phyloP scores from a whole-genome alignment of 2,113 vertebrate genomes.

The Hippopotamus amphibius region DNA sequence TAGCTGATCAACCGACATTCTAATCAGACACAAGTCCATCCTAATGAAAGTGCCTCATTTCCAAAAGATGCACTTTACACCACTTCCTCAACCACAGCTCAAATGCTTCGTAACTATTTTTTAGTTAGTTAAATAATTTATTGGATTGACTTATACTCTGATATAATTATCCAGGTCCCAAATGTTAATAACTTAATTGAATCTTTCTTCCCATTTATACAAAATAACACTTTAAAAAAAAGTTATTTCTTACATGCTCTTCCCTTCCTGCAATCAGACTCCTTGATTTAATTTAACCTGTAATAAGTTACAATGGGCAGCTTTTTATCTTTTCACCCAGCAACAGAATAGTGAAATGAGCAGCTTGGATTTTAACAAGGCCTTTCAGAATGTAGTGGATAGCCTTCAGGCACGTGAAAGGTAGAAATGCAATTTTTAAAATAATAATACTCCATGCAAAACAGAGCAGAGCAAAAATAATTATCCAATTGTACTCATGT shows the following conservation, averaged over 20 bases:
- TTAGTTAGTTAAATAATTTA: conserved; percentile 90
- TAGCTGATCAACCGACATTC: conserved; percentile 89
- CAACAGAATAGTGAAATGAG: conserved; percentile 87
- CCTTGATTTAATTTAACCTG: conserved; percentile 81
- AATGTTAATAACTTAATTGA: conserved; percentile 90
- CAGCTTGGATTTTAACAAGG: conserved; percentile 89
- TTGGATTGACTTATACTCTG: conserved; percentile 88
- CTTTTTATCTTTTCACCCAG: conserved; percentile 79
- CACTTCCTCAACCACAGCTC: conserved; percentile 83
- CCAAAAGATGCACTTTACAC: conserved; percentile 85
- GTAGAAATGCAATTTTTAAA: conserved; percentile 89
- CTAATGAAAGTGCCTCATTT: conserved; percentile 83
- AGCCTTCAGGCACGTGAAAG: conserved; percentile 91
- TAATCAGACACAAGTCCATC: conserved; percentile 86
- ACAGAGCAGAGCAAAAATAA: conserved; percentile 91
- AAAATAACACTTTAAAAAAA: conserved; percentile 87
- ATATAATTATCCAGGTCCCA: conserved; percentile 87
- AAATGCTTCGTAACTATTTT: conserved; percentile 83
- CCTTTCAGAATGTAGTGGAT: conserved; percentile 89
- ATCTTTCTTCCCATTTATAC: conserved; percentile 89
- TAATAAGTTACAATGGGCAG: conserved; percentile 86
- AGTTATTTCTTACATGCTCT: conserved; percentile 85
- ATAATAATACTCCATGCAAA: conserved; percentile 91
- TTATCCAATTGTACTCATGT: conserved; percentile 87
- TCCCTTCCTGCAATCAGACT: conserved; percentile 83